phyloP scores from a whole-genome alignment of 2,888 invertebrate genomes.

The Hermaeophaga mercurialis region DNA sequence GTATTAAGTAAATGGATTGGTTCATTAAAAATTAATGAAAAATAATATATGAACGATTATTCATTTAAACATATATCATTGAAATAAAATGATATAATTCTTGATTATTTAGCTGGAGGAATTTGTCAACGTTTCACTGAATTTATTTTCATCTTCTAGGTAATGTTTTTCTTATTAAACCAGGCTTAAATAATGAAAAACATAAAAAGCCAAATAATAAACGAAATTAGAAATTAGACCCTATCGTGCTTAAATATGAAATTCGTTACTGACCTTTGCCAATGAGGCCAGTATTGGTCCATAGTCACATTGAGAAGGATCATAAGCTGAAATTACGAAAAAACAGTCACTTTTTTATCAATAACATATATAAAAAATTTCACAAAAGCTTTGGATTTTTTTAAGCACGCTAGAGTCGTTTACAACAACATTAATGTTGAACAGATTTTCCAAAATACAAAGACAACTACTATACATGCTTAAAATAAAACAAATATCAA shows the following conservation, averaged over 20 bases:
- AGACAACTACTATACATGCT: slow-evolving; percentile 44
- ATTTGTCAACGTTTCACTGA: no score
- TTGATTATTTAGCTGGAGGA: no score
- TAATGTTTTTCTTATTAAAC: no score
- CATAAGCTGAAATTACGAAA: slow-evolving; percentile 59
- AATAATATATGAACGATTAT: no score
- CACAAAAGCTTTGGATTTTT: slow-evolving; percentile 37
- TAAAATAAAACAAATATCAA: slow-evolving; percentile 33
- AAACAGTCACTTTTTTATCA: slow-evolving; percentile 38
- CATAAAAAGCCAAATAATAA: no score
- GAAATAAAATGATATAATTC: no score
- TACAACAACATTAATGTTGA: slow-evolving; percentile 7
- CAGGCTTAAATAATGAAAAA: no score
- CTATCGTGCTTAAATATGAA: slow-evolving; percentile 50
- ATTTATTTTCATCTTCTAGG: no score
- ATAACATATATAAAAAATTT: slow-evolving; percentile 12
- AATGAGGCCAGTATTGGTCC: slow-evolving; percentile 60
- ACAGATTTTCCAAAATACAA: slow-evolving; percentile 4
- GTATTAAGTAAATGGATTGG: slow-evolving; percentile 8
- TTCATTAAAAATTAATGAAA: neutral
- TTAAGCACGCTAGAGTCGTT: slow-evolving; percentile 49
- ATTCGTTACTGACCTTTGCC: slow-evolving; percentile 58
- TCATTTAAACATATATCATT: no score
- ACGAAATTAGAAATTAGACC: no score
- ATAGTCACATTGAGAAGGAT: slow-evolving; percentile 59